Base-by-base conservation (phyloP, 64 coral and sea anemone species). In the Actinia tenebrosa region DNA sequence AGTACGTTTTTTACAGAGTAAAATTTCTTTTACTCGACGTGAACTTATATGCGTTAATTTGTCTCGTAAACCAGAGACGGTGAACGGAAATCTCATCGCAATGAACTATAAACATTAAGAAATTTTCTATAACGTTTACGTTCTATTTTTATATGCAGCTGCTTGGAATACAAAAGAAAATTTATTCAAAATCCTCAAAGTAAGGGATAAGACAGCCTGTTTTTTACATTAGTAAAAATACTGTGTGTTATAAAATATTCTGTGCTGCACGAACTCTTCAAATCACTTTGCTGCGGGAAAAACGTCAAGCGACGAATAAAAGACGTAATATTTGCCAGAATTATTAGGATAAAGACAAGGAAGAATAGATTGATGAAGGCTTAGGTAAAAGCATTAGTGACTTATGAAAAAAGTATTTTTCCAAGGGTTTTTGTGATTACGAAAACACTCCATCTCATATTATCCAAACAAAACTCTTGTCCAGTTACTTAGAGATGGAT, bases 131-230 rank as follows among this genome's bases (percentile, higher is more conserved):
- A 69, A 69, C 64, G 64, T 69, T 69, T 69, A 69, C 20, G 19
- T 8, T 4, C 22, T 23, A 69, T 30, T 75, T 27, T 16, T 66
- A 20, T 66, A 8, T 10, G 19, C 19, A 66, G 63, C 63, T 66
- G 63, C 19, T 14, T 10, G 63, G 10, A 66, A 66, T 10, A 66
- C 63, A 66, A 66, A 66, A 66, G 63, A 66, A 66, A 66, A 66
- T 66, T 66, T 66, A 66, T 66, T 66, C 63, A n/a, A 66, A 66
- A 66, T 20, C n/a, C 63, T 66, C 19, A 66, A 66, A 66, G 63
- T 23, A n/a, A 23, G 6, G n/a, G n/a, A 66, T 66, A 66, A 23
- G n/a, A 66, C 5, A n/a, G 19, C 19, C 6, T 20, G 19, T 66
- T 66, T 58, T 58, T 16, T 23, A 3, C 20, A n/a, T 4, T 66